phyloP scores from a whole-genome alignment of 2,888 invertebrate genomes.

The Pterobdella sp. region DNA sequence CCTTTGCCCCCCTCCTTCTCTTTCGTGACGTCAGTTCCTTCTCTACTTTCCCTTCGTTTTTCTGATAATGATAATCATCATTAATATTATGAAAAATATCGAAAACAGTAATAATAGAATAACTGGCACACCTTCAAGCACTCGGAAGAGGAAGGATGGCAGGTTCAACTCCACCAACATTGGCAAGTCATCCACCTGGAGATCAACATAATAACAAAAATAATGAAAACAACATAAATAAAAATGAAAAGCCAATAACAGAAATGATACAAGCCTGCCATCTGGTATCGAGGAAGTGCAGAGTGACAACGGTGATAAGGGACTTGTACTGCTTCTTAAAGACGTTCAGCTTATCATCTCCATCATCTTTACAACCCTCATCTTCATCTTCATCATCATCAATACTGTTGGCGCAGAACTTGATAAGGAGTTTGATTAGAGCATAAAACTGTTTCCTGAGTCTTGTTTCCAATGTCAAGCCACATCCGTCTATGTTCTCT shows the following conservation, averaged over 20 bases:
- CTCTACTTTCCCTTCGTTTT: not conserved
- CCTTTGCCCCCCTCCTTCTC: not conserved
- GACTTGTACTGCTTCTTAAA: not conserved
- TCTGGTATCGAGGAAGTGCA: slow-evolving; percentile 12
- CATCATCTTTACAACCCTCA: not conserved
- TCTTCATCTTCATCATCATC: not conserved
- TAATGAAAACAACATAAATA: not conserved
- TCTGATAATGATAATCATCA: not conserved
- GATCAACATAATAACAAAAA: not conserved
- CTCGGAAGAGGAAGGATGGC: not conserved
- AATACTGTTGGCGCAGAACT: not conserved
- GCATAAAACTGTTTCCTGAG: not conserved
- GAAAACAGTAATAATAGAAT: not conserved
- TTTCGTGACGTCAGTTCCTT: not conserved
- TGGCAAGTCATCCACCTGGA: slow-evolving; percentile 1
- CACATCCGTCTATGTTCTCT: slow-evolving; percentile 15
- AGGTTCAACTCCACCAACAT: not conserved
- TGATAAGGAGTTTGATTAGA: not conserved
- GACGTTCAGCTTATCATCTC: not conserved
- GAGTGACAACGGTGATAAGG: not conserved
- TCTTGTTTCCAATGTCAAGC: slow-evolving; percentile 20
- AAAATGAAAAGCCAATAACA: not conserved
- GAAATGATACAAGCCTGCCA: slow-evolving; percentile 19
- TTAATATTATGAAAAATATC: not conserved
- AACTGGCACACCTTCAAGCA: not conserved